Evolutionary conservation across 2,797 vertebrate species (phyloP), one percentile per base, ranked within the genome.

Genomic region (Lutjanus campechanus): DNA sequence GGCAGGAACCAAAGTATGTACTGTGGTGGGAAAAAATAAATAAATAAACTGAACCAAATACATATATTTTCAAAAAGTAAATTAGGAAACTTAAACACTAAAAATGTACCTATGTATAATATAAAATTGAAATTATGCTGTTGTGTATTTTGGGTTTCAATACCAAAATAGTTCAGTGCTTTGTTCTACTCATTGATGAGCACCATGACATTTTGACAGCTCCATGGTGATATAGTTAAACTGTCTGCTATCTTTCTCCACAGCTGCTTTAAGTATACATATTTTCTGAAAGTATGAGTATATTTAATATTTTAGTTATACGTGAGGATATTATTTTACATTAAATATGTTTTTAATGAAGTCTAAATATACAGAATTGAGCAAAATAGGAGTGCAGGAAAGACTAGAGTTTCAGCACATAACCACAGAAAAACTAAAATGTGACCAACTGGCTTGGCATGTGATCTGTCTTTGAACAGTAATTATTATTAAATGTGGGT

Each of bases 401-500:
- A 4, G 20, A 69, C 13, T 11, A 43, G 3, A 11, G 1, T 64
- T 61, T 73, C 7, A 62, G 36, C 25, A 53, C 41, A 41, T 53
- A 71, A 59, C 46, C 69, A 20, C 40, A 40, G 9, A 25, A 1
- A 49, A 49, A 73, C 15, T 62, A 19, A 68, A 67, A 36, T 22
- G 53, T 73, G n/a, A 53, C 47, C 47, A 65, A 66, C 41, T 16
- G 1, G 5, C 41, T 16, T 74, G 43, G 11, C 19, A 44, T 53
- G 40, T 54, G 10, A 58, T 68, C 46, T 63, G 17, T 58, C 58
- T 73, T 56, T 74, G 17, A 71, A 22, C 22, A 72, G 16, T 9
- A 15, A 1, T 68, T 68, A 59, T 47, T 44, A 71, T 68, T 59
- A 69, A 71, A 77, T 47, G 43, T 36, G 44, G 22, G 10, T 68